Conservation (phyloP, 2,888 invertebrate genomes). For the Agrochola circellaris region DNA sequence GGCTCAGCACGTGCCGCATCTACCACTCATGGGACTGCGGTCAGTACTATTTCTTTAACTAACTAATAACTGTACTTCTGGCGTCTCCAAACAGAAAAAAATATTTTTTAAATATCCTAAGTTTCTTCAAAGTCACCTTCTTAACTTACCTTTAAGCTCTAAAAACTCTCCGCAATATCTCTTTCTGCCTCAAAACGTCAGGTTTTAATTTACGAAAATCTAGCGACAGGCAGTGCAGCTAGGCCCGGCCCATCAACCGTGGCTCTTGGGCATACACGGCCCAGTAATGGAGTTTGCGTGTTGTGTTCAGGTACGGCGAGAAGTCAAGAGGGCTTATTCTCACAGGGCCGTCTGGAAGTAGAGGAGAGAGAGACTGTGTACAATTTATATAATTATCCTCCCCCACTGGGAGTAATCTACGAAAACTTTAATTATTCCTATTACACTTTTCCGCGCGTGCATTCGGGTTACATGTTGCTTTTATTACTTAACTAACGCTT, state of each 20-base stretch:
- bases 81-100: not conserved
- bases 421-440: slow-evolving; percentile 41
- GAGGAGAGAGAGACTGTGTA: slow-evolving; percentile 4
- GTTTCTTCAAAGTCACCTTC: not conserved
- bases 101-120: not conserved
- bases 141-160: not conserved
- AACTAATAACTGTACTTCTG: not conserved
- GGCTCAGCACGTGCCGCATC: slow-evolving; percentile 91
- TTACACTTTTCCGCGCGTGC: slow-evolving; percentile 14
- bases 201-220: slow-evolving; percentile 7
- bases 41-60: slow-evolving; percentile 69
- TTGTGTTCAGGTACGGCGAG: slow-evolving; percentile 44
- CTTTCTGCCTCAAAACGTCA: slow-evolving; percentile 9
- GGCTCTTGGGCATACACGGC: slow-evolving; percentile 36
- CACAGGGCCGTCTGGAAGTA: slow-evolving; percentile 31
- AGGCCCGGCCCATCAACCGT: slow-evolving; percentile 18
- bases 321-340: slow-evolving; percentile 40
- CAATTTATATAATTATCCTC: slow-evolving; percentile 10
- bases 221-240: not conserved
- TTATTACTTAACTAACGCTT: slow-evolving; percentile 29
- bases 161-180: slow-evolving; percentile 4
- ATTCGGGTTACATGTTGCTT: slow-evolving; percentile 23
- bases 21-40: slow-evolving; percentile 91
- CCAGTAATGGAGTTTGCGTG: slow-evolving; percentile 61
- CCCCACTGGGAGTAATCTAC: slow-evolving; percentile 28